phyloP scores from a whole-genome alignment of 2,113 vertebrate species.

The Heterocephalus glaber region DNA sequence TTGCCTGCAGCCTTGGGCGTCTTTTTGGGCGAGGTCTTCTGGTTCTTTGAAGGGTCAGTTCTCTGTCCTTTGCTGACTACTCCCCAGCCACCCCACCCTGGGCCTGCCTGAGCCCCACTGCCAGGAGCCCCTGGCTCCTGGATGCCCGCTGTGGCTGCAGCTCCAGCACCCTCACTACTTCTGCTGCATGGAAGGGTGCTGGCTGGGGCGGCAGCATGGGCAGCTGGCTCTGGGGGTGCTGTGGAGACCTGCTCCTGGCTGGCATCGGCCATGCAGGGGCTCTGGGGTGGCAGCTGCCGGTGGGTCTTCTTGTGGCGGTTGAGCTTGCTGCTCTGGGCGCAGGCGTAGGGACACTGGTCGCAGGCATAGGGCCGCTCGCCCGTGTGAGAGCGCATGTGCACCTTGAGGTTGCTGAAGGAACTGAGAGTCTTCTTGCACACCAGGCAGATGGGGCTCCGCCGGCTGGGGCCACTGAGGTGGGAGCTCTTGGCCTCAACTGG shows the following conservation, averaged over 20 bases:
- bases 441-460: conserved; percentile 86
- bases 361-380: conserved; percentile 90
- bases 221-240: conserved; percentile 84
- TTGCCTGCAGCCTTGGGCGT: conserved; percentile 76
- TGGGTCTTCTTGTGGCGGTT: conserved; percentile 94
- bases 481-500: not conserved
- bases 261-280: conserved; percentile 71
- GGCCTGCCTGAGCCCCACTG: conserved; percentile 67
- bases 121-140: conserved; percentile 74
- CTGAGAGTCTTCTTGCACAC: conserved; percentile 91
- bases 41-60: conserved; percentile 54
- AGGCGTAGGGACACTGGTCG: conserved; percentile 88
- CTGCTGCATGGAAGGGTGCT: not conserved
- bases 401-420: conserved; percentile 94
- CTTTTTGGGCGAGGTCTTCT: conserved; percentile 79
- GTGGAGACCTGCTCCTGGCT: conserved; percentile 85
- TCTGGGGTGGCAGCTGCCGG: conserved; percentile 55
- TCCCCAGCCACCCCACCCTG: not conserved
- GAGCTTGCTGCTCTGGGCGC: conserved; percentile 92
- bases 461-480: not conserved
- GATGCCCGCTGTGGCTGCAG: not conserved
- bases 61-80: not conserved
- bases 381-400: conserved; percentile 92
- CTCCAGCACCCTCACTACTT: conserved; percentile 14
- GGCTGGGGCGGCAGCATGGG: conserved; percentile 78